A percentile compares a stretch with the other conserved stretches of the same genome.
Evolutionary conservation across 92 coral and sea anemone species (phyloP).

Genomic region (Epizoanthus fatuus): DNA sequence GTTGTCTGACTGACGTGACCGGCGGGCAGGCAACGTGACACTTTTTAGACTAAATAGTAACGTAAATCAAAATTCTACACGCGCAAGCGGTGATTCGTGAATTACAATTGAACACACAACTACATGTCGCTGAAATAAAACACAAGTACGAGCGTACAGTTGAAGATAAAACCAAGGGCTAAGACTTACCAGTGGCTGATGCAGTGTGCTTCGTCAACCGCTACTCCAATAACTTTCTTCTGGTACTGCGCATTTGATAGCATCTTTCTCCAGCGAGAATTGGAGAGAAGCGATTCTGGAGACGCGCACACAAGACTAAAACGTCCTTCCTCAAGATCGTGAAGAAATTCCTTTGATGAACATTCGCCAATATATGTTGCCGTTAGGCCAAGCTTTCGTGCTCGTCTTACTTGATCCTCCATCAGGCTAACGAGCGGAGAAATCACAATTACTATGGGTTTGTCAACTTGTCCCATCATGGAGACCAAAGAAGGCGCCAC

Average conservation of each 20-base stretch:
- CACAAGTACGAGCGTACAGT: background rate
- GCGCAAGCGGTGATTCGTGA: background rate
- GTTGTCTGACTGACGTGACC: slow-evolving; percentile 6
- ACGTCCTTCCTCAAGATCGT: slow-evolving; percentile 22
- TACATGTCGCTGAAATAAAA: background rate
- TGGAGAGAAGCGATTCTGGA: slow-evolving; percentile 46
- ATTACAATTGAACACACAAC: too few species aligned
- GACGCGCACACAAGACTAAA: slow-evolving; percentile 39
- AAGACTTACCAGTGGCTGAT: background rate
- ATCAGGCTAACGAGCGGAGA: slow-evolving; percentile 14
- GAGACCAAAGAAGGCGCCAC: too few species aligned
- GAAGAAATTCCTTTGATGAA: slow-evolving; percentile 16
- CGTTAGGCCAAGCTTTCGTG: slow-evolving; percentile 11
- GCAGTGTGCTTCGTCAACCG: too few species aligned
- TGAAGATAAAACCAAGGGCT: slow-evolving; percentile 3
- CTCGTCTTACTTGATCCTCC: slow-evolving; percentile 38
- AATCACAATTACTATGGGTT: slow-evolving; percentile 19
- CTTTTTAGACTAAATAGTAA: background rate
- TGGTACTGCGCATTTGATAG: slow-evolving; percentile 7
- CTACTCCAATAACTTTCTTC: background rate
- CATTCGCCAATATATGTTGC: slow-evolving; percentile 39
- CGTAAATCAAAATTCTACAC: background rate
- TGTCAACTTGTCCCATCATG: too few species aligned
- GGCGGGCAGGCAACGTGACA: background rate
- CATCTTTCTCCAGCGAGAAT: slow-evolving; percentile 12